phyloP scores from a whole-genome alignment of 1,140 invertebrate genomes.

The Thaumetopoea pityocampa region DNA sequence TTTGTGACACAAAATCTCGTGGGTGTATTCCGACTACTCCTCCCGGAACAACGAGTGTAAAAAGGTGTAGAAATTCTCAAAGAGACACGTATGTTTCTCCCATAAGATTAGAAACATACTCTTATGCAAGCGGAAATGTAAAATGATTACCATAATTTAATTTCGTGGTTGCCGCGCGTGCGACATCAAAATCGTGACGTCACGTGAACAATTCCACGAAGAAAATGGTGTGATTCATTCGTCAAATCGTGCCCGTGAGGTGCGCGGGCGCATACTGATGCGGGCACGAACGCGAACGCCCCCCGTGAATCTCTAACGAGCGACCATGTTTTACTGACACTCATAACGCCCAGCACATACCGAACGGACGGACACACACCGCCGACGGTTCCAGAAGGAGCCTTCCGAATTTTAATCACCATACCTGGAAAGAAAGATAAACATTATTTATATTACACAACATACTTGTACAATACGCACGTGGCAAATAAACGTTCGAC shows the following conservation, averaged over 20 bases:
- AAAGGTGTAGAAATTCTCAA: constrained; percentile 1
- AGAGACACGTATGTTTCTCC: neutral
- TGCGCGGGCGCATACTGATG: constrained; percentile 68
- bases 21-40: too few relatives aligned
- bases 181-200: constrained; percentile 65
- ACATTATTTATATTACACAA: constrained; percentile 11
- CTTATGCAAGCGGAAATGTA: constrained; percentile 43
- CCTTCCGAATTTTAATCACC: too few relatives aligned
- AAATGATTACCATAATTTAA: constrained; percentile 44
- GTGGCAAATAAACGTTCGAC: too few relatives aligned
- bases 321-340: constrained; percentile 31
- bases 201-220: constrained; percentile 47
- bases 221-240: constrained; percentile 59
- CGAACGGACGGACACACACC: constrained; percentile 18
- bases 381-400: constrained; percentile 10
- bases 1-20: too few relatives aligned
- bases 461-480: neutral
- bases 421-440: constrained; percentile 47
- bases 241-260: constrained; percentile 55
- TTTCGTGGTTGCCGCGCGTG: constrained; percentile 51
- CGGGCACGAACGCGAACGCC: constrained; percentile 24
- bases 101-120: constrained; percentile 22
- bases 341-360: constrained; percentile 23
- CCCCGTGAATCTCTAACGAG: constrained; percentile 41
- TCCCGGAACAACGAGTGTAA: too few relatives aligned